Conservation (phyloP, 2,113 vertebrate species). For the Apus apus region DNA sequence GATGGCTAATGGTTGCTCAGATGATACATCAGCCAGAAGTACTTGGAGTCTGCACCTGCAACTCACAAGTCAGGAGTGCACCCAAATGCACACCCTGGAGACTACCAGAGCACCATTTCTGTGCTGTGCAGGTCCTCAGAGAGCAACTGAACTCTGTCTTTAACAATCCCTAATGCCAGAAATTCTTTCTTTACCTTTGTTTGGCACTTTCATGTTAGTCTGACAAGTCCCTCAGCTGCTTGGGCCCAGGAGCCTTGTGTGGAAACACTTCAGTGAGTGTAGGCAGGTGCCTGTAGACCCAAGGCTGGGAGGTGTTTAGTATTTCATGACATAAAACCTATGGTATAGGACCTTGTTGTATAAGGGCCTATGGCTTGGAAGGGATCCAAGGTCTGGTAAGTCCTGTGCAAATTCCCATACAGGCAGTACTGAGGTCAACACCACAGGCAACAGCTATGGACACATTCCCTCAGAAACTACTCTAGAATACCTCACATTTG, state of each 20-base stretch:
- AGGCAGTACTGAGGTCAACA: not conserved
- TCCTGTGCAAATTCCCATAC: not conserved
- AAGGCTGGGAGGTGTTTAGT: fast-evolving
- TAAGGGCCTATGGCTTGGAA: not conserved
- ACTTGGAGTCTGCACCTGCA: not conserved
- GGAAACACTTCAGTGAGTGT: fast-evolving
- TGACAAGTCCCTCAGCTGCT: not conserved
- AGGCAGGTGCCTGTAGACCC: not conserved
- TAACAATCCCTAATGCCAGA: not conserved
- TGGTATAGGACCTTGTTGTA: not conserved
- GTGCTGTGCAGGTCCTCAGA: not conserved
- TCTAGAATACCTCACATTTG: not conserved
- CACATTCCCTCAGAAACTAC: not conserved
- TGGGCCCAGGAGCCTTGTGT: not conserved
- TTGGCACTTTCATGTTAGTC: not conserved
- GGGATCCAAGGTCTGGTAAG: not conserved
- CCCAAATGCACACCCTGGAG: not conserved
- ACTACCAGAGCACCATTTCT: not conserved
- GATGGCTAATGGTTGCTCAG: not conserved
- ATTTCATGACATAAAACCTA: not conserved
- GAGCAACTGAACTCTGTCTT: not conserved
- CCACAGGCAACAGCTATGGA: not conserved
- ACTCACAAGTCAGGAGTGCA: not conserved
- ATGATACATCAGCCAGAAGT: not conserved
- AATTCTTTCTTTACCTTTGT: not conserved